phyloP scores from a whole-genome alignment of 2,797 vertebrate species.

The Arremon brunneinucha region DNA sequence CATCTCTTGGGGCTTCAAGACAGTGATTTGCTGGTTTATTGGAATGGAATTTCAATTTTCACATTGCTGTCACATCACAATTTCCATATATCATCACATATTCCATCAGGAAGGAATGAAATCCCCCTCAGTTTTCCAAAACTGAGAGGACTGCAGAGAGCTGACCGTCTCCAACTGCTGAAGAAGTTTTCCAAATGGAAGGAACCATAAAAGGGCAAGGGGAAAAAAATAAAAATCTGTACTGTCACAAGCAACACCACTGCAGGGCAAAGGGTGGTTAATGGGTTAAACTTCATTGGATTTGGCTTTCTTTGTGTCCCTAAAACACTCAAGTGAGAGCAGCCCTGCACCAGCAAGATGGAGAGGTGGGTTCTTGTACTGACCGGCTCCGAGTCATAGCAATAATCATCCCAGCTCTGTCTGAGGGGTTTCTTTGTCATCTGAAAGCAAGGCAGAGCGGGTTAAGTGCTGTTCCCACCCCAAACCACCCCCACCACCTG shows the following conservation, averaged over 20 bases:
- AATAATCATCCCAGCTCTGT: conserved; percentile 91
- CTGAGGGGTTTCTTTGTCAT: conserved; percentile 91
- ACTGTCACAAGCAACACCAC: neutral
- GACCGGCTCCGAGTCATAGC: conserved; percentile 96
- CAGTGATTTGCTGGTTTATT: neutral
- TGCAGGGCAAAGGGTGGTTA: neutral
- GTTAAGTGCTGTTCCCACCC: conserved; percentile 68
- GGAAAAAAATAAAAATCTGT: neutral
- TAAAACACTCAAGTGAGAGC: neutral
- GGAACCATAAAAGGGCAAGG: neutral
- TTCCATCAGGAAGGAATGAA: neutral
- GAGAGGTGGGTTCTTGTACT: conserved; percentile 77
- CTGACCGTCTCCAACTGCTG: neutral
- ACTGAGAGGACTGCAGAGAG: neutral
- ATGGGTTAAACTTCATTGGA: neutral
- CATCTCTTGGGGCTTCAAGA: neutral
- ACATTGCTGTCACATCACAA: neutral
- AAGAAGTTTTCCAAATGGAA: conserved; percentile 28
- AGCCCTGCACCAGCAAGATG: conserved; percentile 57
- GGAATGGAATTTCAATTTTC: neutral
- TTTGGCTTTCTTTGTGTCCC: conserved; percentile 28
- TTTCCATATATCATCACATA: neutral
- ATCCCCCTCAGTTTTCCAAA: neutral
- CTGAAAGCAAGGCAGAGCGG: conserved; percentile 87
- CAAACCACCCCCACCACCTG: conserved; percentile 21